Evolutionary conservation across 2,888 invertebrate genomes (phyloP).

Genomic region (Rhagonycha fulva): DNA sequence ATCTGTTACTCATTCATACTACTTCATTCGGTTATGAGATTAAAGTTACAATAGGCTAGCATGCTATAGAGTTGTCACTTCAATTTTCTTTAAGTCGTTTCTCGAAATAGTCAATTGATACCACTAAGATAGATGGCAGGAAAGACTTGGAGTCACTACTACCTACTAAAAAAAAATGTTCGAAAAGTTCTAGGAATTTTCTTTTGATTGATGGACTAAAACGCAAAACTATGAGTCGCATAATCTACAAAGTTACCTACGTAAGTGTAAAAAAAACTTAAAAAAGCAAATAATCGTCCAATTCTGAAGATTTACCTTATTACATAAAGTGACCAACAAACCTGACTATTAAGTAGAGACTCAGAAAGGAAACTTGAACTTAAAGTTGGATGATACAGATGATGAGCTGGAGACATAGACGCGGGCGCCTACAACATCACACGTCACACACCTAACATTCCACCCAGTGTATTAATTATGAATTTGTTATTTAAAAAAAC

Average conservation of each 20-base stretch:
- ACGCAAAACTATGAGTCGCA: background rate
- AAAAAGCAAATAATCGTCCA: background rate
- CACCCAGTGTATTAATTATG: slow-evolving; percentile 27
- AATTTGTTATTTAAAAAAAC: slow-evolving; percentile 6
- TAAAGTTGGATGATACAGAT: slow-evolving; percentile 71
- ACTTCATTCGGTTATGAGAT: background rate
- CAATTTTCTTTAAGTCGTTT: background rate
- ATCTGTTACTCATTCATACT: background rate
- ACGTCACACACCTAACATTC: slow-evolving; percentile 40
- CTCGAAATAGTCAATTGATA: background rate
- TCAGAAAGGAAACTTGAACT: slow-evolving; percentile 69
- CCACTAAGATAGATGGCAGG: background rate
- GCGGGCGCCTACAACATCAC: slow-evolving; percentile 79
- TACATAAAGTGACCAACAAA: slow-evolving; percentile 52
- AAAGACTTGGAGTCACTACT: background rate
- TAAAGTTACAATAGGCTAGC: background rate
- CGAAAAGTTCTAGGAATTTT: background rate
- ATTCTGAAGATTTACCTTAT: background rate
- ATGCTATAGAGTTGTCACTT: background rate
- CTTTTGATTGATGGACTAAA: background rate
- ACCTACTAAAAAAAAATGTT: slow-evolving; percentile 2
- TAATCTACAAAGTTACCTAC: background rate
- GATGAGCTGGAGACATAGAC: slow-evolving; percentile 88
- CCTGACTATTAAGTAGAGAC: slow-evolving; percentile 83
- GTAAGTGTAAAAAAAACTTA: background rate